phyloP scores from a whole-genome alignment of 2,888 invertebrate species.

The Protonemura montana region DNA sequence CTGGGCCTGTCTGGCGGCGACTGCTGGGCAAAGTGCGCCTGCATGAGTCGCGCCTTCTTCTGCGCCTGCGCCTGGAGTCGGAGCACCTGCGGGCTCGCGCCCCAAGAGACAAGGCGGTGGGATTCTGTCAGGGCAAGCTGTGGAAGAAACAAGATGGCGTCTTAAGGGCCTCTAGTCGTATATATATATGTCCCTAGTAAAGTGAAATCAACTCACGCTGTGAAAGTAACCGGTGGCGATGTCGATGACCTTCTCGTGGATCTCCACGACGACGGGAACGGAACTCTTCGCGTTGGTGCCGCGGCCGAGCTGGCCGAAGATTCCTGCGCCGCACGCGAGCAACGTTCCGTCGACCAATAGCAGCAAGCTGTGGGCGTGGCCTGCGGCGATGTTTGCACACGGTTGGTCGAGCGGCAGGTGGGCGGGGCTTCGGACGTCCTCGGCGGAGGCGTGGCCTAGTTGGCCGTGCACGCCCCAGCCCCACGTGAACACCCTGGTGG shows the following conservation, averaged over 20 bases:
- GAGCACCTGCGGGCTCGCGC: constrained; percentile 77
- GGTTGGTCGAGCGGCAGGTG: constrained; percentile 51
- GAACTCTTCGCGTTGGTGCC: constrained; percentile 65
- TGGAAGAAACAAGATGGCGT: no score
- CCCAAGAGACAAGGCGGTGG: constrained; percentile 77
- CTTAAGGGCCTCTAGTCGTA: no score
- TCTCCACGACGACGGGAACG: constrained; percentile 65
- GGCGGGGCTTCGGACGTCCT: constrained; percentile 69
- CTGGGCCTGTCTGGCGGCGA: no score
- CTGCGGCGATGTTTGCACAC: constrained; percentile 57
- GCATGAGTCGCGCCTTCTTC: constrained; percentile 65
- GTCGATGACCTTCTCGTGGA: constrained; percentile 62
- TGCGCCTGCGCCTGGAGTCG: constrained; percentile 71
- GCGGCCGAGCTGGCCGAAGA: constrained; percentile 80
- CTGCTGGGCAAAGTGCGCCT: constrained; percentile 57
- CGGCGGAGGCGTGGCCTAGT: constrained; percentile 82
- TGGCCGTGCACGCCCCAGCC: constrained; percentile 97
- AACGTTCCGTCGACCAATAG: constrained; percentile 75
- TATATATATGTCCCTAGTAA: no score
- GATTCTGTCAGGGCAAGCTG: constrained; percentile 72
- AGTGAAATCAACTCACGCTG: constrained; percentile 68
- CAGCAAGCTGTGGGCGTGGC: constrained; percentile 75
- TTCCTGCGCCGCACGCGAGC: constrained; percentile 74
- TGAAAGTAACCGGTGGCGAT: constrained; percentile 78
- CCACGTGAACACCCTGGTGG: constrained; percentile 80